A percentile compares a stretch with the other conserved stretches of the same genome.
Evolutionary conservation across 2,797 vertebrate species (phyloP).

Genomic region (Sebastes cheni): DNA sequence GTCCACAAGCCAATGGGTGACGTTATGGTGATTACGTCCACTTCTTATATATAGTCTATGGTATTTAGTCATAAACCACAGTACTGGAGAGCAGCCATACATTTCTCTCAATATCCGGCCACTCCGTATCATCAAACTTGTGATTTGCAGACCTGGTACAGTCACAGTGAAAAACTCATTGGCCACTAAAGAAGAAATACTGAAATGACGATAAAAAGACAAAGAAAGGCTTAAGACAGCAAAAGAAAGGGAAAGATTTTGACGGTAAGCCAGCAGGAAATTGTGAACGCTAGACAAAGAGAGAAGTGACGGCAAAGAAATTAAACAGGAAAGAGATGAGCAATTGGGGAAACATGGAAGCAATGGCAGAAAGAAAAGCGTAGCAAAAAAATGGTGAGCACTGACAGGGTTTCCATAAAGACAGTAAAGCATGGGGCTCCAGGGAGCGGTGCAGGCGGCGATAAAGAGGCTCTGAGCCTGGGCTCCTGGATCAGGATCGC

Average conservation of each 20-base stretch:
- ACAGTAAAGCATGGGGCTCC: slow-evolving; percentile 24
- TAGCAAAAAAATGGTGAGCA: slow-evolving; percentile 8
- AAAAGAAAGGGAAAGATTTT: slow-evolving; percentile 18
- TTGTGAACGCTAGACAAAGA: slow-evolving; percentile 23
- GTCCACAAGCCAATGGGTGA: too few species aligned
- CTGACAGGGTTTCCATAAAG: slow-evolving; percentile 28
- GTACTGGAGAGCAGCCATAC: background rate
- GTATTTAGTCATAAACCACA: background rate
- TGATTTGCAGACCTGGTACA: slow-evolving; percentile 7
- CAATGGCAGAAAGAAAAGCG: slow-evolving; percentile 8
- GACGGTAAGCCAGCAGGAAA: slow-evolving; percentile 36
- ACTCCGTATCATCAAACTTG: background rate
- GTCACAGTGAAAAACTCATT: background rate
- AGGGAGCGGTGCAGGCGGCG: slow-evolving; percentile 14
- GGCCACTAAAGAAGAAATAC: slow-evolving; percentile 11
- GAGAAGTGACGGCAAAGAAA: slow-evolving; percentile 37
- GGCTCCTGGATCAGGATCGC: slow-evolving; percentile 36
- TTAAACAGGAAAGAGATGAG: slow-evolving; percentile 17
- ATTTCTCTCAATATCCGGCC: background rate
- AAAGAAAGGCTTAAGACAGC: slow-evolving; percentile 34
- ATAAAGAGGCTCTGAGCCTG: slow-evolving; percentile 30
- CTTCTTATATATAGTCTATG: too few species aligned
- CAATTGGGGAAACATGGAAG: background rate
- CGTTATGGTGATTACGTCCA: too few species aligned
- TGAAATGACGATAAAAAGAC: slow-evolving; percentile 33